Evolutionary conservation across 2,113 vertebrate species (phyloP).

Genomic region (Paedocypris sp.): DNA sequence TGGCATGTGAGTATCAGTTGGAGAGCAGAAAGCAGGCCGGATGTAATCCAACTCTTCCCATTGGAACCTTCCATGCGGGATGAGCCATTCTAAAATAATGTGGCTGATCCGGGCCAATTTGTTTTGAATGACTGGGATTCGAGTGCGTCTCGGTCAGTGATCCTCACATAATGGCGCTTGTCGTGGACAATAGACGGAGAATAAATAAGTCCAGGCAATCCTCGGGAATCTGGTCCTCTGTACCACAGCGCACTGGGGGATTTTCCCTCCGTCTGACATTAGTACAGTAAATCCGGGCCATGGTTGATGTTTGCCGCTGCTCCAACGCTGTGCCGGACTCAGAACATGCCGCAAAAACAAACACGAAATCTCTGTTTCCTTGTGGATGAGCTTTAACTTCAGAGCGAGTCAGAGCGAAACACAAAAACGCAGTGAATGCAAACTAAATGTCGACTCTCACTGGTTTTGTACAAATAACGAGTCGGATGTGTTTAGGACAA

Average conservation of each 20-base stretch:
- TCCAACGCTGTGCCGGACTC: background rate
- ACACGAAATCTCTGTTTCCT: no score
- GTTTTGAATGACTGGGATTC: slow-evolving; percentile 1
- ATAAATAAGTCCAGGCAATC: background rate
- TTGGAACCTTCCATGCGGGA: background rate
- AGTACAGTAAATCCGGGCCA: slow-evolving; percentile 15
- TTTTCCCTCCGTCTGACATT: slow-evolving; percentile 8
- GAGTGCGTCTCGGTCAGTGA: slow-evolving; percentile 5
- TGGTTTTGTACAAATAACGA: no score
- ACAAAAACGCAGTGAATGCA: no score
- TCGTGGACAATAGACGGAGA: slow-evolving; percentile 2
- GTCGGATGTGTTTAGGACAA: background rate
- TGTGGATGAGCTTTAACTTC: no score
- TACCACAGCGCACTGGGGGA: background rate
- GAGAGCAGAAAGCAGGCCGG: background rate
- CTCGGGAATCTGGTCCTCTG: background rate
- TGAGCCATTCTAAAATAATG: background rate
- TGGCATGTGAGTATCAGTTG: background rate
- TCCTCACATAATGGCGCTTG: slow-evolving; percentile 8
- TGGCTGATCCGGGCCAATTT: slow-evolving; percentile 7
- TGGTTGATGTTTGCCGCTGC: background rate
- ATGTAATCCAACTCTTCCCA: background rate
- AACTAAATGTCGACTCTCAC: no score
- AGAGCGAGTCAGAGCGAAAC: no score
- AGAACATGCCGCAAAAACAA: background rate